Percentiles rank a stretch among this genome's conserved stretches.
Evolutionary conservation across 2,113 vertebrate species (phyloP).

Genomic region (Pachyramphus minor): DNA sequence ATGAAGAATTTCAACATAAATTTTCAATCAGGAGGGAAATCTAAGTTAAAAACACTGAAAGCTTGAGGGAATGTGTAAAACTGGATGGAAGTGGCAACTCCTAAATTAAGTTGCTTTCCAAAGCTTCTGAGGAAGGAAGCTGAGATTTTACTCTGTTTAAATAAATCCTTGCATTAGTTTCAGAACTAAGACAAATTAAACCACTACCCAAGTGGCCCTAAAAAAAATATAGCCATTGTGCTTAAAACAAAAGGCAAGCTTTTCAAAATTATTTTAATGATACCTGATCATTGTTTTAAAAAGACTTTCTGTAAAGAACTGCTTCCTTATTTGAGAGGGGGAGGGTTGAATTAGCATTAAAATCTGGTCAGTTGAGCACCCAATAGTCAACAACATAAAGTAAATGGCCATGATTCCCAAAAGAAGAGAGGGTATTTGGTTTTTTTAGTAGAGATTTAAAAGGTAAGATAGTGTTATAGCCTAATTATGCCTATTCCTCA

Average conservation of each 20-base stretch:
- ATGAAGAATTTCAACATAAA: not conserved
- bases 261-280: not conserved
- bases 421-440: not conserved
- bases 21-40: not conserved
- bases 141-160: not conserved
- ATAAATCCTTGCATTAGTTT: not conserved
- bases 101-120: not conserved
- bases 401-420: not conserved
- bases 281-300: not conserved
- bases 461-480: not conserved
- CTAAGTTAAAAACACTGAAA: not conserved
- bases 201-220: not conserved
- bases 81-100: not conserved
- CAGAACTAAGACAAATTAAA: not conserved
- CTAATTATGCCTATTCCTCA: not conserved
- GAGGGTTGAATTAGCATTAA: not conserved
- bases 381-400: not conserved
- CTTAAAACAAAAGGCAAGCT: not conserved
- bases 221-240: not conserved
- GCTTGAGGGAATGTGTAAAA: not conserved
- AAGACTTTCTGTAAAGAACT: not conserved
- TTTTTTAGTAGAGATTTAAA: not conserved
- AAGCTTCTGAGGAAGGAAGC: not conserved
- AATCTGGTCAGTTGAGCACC: not conserved
- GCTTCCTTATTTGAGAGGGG: not conserved